These are phyloP conservation scores for Pammene aurita DNA, from an alignment of 2,888 invertebrate genomes.

Conservation along the genomic window DNA sequence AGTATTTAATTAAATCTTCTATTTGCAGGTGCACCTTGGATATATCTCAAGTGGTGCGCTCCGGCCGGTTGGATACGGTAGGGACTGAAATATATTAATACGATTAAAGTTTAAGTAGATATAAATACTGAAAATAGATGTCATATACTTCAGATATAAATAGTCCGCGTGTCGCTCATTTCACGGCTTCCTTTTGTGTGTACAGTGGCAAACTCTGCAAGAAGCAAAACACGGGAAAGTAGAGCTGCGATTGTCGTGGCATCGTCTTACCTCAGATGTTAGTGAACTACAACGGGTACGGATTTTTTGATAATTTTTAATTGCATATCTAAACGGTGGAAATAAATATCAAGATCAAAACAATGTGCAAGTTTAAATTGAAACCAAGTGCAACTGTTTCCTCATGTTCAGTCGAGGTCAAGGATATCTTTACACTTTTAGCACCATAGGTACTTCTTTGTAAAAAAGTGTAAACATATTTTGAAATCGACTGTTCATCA, in stretches of 20 bases:
- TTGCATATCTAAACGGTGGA: no score
- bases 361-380: no score
- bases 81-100: constrained; percentile 43
- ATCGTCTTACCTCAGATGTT: constrained; percentile 88
- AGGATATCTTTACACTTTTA: no score
- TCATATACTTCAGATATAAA: no score
- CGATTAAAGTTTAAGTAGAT: background rate
- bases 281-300: constrained; percentile 89
- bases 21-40: constrained; percentile 74
- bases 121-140: no score
- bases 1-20: background rate
- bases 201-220: constrained; percentile 96
- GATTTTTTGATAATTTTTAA: constrained; percentile 44
- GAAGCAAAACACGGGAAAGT: constrained; percentile 97
- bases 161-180: background rate
- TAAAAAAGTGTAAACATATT: no score
- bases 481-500: no score
- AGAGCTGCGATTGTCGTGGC: constrained; percentile 95
- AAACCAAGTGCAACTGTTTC: no score
- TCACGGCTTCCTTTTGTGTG: constrained; percentile 26
- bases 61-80: constrained; percentile 75
- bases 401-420: no score
- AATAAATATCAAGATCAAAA: no score
- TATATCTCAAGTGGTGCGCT: constrained; percentile 76
- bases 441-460: no score